Evolutionary conservation across 1,140 invertebrate species (phyloP).

Genomic region (Formica selysi): DNA sequence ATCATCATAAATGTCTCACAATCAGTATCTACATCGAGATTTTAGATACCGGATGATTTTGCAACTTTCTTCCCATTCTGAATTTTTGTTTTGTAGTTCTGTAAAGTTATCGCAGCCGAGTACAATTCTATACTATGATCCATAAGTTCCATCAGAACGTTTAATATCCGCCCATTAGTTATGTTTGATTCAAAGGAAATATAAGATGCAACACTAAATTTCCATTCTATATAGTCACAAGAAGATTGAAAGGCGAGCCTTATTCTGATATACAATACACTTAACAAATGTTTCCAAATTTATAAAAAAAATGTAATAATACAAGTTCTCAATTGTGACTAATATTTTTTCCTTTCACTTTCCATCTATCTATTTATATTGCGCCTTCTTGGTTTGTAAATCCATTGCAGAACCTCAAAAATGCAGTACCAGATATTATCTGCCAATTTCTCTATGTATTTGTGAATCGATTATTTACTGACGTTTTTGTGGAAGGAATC

Average conservation of each 20-base stretch:
- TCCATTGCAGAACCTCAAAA: background rate
- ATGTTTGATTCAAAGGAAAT: constrained; percentile 28
- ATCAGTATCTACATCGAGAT: background rate
- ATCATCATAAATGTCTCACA: background rate
- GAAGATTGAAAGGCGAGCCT: background rate
- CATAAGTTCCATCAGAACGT: constrained; percentile 8
- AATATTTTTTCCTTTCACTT: background rate
- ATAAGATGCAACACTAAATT: constrained; percentile 8
- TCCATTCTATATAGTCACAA: background rate
- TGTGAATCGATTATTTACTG: constrained; percentile 2
- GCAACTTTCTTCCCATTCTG: background rate
- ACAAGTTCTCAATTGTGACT: background rate
- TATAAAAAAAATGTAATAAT: background rate
- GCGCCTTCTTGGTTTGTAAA: background rate
- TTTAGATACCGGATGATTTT: background rate
- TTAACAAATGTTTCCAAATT: background rate
- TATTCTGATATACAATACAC: background rate
- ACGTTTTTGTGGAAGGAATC: background rate
- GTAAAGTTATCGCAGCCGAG: constrained; percentile 13
- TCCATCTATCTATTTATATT: background rate
- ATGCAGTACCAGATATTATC: background rate
- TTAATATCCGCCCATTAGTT: background rate
- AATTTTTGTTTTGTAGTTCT: constrained; percentile 7
- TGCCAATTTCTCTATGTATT: background rate
- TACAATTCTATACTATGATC: constrained; percentile 11